Evolutionary conservation across 1,140 invertebrate genomes (phyloP).

Genomic region (Magallana ariakensis): DNA sequence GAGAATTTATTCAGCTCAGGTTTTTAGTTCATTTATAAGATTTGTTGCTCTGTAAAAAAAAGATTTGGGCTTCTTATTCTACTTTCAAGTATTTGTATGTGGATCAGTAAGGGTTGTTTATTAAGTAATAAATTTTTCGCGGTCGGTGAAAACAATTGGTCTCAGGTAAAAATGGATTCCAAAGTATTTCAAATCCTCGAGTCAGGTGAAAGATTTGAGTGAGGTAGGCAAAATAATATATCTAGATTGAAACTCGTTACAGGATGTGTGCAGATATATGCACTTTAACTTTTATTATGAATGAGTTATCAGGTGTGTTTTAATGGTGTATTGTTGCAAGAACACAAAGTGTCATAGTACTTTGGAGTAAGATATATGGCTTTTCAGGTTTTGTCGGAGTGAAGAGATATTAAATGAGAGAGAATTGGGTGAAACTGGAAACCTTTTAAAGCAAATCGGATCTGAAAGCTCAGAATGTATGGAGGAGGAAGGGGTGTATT

Average conservation of each 20-base stretch:
- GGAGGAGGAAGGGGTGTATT: constrained; percentile 68
- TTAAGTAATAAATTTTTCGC: neutral
- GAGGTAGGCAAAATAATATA: too few species aligned
- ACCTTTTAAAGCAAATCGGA: neutral
- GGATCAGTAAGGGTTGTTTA: neutral
- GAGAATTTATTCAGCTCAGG: neutral
- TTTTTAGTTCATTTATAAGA: neutral
- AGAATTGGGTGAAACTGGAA: neutral
- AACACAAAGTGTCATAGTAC: too few species aligned
- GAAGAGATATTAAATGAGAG: neutral
- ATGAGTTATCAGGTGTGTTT: too few species aligned
- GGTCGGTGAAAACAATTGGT: neutral
- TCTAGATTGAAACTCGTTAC: too few species aligned
- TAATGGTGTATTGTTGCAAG: too few species aligned
- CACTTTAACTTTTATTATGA: too few species aligned
- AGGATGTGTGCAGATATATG: too few species aligned
- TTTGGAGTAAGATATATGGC: constrained; percentile 10
- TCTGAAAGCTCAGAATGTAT: neutral
- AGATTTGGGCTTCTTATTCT: neutral
- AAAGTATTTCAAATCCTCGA: neutral
- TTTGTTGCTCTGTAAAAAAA: neutral
- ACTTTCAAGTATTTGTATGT: neutral
- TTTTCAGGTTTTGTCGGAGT: neutral
- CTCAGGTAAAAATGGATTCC: neutral
- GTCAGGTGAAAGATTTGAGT: too few species aligned